Base-by-base conservation (phyloP, 2,888 invertebrate species). In the Nephrotoma guestfalica region DNA sequence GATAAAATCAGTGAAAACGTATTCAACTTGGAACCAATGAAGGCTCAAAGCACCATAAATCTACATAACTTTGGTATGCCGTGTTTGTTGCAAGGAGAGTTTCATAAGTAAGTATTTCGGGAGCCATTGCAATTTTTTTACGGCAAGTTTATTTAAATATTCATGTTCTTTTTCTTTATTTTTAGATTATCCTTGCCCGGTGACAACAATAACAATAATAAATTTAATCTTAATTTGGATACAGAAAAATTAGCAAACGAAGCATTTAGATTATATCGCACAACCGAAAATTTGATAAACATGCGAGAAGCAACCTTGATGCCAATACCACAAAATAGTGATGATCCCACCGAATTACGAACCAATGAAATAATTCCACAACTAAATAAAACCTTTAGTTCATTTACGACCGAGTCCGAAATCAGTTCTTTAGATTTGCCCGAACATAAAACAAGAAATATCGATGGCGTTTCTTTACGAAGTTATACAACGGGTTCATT, bases 191-290 rank as follows among this genome's bases (percentile, higher is more conserved):
- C 30, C 9, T 30, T 18, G 2, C 4, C 30, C 9, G 71, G 71
- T 11, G 18, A 9, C 30, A 30, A 18, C 71, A 71, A 71, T 11
- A 30, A 71, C 30, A 71, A 71, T 30, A 83, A 85, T 87, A 71
- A 45, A 86, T n/a, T 85, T 86, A 30, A 92, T 93, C 71, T 71
- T 86, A 93, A 93, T 88, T 90, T 93, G 41, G 92, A 93, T 88
- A 93, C 94, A 1, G 94, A 94, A 87, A 94, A 94, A 90, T 90
- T 95, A 41, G 93, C 94, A 0, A 93, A 94, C 89, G 95, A 95
- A 90, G 94, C 95, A 1, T 94, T 94, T 88, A 92, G 94, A 87
- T 91, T 95, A 87, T 92, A 94, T 88, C 92, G 94, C 88, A 95
- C 94, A 41, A 94, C 94, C 86, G 93, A 94, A 88, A 95, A 95